These are phyloP conservation scores for Caerostris extrusa DNA, from an alignment of 1,140 invertebrate species.

Conservation along the genomic window DNA sequence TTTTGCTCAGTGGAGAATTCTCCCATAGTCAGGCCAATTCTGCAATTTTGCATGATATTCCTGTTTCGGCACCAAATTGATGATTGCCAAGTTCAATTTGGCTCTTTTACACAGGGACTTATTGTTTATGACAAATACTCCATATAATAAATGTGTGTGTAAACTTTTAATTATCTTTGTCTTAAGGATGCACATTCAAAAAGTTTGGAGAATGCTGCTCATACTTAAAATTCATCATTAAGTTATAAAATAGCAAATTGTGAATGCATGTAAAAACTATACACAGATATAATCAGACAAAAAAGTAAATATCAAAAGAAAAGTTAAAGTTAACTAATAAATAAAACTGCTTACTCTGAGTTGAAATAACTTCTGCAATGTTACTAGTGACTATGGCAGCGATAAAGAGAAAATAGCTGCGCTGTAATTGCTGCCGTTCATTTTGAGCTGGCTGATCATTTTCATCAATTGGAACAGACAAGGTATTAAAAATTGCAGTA, in stretches of 20 bases:
- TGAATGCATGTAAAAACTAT: neutral
- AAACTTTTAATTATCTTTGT: no score
- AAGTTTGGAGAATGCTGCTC: no score
- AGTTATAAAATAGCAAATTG: neutral
- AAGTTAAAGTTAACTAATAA: neutral
- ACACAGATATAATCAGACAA: neutral
- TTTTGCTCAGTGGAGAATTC: no score
- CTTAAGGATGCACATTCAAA: no score
- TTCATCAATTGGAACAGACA: slow-evolving; percentile 82
- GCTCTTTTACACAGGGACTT: no score
- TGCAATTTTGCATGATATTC: no score
- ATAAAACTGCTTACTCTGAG: slow-evolving; percentile 81
- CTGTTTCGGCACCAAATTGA: no score
- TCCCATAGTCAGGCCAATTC: no score
- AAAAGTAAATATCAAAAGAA: neutral
- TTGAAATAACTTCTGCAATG: slow-evolving; percentile 83
- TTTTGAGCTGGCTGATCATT: slow-evolving; percentile 83
- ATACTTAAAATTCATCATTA: no score
- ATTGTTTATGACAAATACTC: no score
- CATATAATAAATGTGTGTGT: no score
- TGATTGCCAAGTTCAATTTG: no score
- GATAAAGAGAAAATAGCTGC: slow-evolving; percentile 84
- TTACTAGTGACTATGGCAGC: slow-evolving; percentile 83
- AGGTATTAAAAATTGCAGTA: slow-evolving; percentile 82
- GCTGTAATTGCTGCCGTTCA: slow-evolving; percentile 83